Base-by-base conservation (phyloP, 2,888 invertebrate genomes). In the Ommatoiulus sabulosus region DNA sequence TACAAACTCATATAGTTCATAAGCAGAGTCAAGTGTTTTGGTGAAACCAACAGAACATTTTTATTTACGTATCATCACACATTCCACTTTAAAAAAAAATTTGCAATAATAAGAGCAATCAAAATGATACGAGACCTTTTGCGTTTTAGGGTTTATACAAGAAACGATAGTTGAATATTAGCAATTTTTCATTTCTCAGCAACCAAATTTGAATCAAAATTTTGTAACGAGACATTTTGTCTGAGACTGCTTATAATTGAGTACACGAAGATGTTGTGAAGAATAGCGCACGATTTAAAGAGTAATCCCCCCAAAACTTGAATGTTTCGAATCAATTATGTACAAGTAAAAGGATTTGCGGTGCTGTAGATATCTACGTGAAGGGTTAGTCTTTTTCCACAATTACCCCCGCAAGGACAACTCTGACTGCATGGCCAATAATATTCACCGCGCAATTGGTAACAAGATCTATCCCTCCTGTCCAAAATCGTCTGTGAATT, bases 401-500 rank as follows among this genome's bases (percentile, higher is more conserved):
- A n/a, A n/a, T 63, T 63, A 5, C 17, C 63, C 63, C 63, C 63
- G 5, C 5, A n/a, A 17, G 63, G 63, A n/a, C 17, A 63, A 63
- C 63, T 63, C n/a, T 10, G 5, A 63, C 63, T n/a, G 63, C n/a
- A 63, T 6, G 63, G 3, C 63, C n/a, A n/a, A 63, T 63, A 63
- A 63, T 63, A 63, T 3, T 63, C 63, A 6, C n/a, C n/a, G n/a
- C 46, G 3, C 6, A 63, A n/a, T n/a, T 63, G 63, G 52, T n/a
- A 63, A n/a, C n/a, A 63, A 15, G 17, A 63, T n/a, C 94, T 96
- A 97, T 92, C 99, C 99, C 93, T 99, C 99, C 93, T 99, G 98
- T 52, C 99, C 99, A 93, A 99, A 99, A 93, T 99, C 99, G 92
- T 97, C 96, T 93, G 97, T 98, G 93, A 99, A 99, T 93, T 98